Conservation (phyloP, 2,113 vertebrate species). For the Rhinopithecus roxellana region DNA sequence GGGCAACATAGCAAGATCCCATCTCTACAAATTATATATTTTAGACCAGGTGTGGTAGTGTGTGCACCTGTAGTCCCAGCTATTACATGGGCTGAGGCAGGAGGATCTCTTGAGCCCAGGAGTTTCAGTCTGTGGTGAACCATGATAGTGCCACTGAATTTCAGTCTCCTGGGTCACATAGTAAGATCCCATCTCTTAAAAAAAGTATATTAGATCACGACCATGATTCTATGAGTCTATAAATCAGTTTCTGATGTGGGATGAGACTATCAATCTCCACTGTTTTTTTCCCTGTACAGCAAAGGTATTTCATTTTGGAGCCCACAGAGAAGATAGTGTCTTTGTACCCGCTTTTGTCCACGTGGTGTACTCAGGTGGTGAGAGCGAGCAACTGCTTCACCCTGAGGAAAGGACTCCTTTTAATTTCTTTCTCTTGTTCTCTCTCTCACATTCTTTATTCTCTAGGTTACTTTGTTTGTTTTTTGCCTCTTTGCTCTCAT, state of each 20-base stretch:
- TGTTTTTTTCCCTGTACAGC: not conserved
- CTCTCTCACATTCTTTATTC: not conserved
- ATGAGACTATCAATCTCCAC: not conserved
- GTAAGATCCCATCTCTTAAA: too few relatives aligned
- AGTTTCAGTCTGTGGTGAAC: too few relatives aligned
- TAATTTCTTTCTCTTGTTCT: not conserved
- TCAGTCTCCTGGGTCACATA: too few relatives aligned
- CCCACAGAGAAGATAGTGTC: rapidly evolving
- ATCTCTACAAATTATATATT: too few relatives aligned
- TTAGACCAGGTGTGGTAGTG: too few relatives aligned
- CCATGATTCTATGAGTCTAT: not conserved
- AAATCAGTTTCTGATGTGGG: not conserved
- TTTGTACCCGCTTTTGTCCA: not conserved
- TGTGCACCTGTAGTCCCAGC: too few relatives aligned
- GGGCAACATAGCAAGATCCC: too few relatives aligned
- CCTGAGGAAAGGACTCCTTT: not conserved
- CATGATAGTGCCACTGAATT: too few relatives aligned
- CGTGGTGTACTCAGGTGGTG: not conserved
- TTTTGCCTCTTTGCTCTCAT: not conserved
- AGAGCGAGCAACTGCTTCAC: not conserved
- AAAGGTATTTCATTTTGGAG: not conserved
- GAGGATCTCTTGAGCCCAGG: too few relatives aligned
- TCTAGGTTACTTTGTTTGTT: not conserved
- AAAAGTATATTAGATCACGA: not conserved
- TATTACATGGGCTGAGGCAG: too few relatives aligned